Base-by-base conservation (phyloP, 2,797 vertebrate species). In the Chiloscyllium punctatum region DNA sequence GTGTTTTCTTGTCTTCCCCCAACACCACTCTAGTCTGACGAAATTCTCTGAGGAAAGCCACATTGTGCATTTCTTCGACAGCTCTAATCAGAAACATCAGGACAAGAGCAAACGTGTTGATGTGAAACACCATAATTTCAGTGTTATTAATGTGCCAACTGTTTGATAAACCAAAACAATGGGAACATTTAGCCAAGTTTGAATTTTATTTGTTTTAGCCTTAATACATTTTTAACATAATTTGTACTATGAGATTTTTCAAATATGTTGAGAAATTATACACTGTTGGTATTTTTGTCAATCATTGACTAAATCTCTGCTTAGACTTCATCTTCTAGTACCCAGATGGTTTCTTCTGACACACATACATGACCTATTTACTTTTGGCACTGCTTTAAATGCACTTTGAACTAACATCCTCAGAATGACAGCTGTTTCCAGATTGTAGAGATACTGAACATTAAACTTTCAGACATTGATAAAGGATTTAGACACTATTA, bases 361-460 rank as follows among this genome's bases (percentile, higher is more conserved):
- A 94, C 23, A 51, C 5, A 72, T 94, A 15, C 48, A 51, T 72
- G 11, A 94, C 48, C 30, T 94, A 72, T 51, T 53, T 51, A 30
- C 42, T 72, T 72, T 71, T 48, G 27, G 27, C 69, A 53, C 48
- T 30, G 48, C 48, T 53, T 15, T 48, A 51, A 33, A 72, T 74
- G 71, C 37, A 94, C 71, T 74, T 77, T 94, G 94, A 74, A 74
- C 30, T 69, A 30, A 4, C 48, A 74, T 72, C 94, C 13, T 71
- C 87, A 68, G 71, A 94, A 94, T 77, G 94, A 94, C 94, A 74
- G 42, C 69, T 94, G 48, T 77, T 74, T 74, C 25, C 68, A 18
- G 69, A 48, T 72, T 16, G 25, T 69, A 51, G 42, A 11, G 42
- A 95, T 77, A 77, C 51, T 95, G 94, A 77, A 42, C 48, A 77